phyloP scores from a whole-genome alignment of 2,113 vertebrate genomes.

The Pseudonaja textilis region DNA sequence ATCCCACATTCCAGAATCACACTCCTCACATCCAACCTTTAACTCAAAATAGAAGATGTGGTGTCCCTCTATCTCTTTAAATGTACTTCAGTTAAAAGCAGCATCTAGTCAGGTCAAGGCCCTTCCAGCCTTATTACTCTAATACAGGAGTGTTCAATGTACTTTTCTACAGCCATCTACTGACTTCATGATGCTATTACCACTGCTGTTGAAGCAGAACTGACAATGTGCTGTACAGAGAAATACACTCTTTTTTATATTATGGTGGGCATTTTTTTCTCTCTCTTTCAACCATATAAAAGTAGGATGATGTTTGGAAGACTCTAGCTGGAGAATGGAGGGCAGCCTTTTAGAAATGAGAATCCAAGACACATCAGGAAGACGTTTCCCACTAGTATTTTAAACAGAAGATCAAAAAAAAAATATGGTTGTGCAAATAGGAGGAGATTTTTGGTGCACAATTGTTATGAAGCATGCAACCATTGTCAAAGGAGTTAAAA shows the following conservation, averaged over 20 bases:
- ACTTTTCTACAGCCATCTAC: conserved; percentile 89
- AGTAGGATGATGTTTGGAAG: neutral
- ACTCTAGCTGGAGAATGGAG: neutral
- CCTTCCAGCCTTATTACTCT: conserved; percentile 74
- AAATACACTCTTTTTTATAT: neutral
- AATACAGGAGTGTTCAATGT: conserved; percentile 54
- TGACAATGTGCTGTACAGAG: neutral
- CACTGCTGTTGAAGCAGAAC: conserved; percentile 37
- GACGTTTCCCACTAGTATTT: neutral
- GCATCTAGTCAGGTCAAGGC: conserved; percentile 78
- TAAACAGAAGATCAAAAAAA: neutral
- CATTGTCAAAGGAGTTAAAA: too few species aligned
- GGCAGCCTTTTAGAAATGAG: neutral
- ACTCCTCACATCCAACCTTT: neutral
- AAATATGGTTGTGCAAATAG: neutral
- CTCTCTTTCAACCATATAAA: neutral
- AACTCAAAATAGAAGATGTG: conserved; percentile 59
- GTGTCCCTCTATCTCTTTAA: conserved; percentile 78
- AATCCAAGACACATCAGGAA: neutral
- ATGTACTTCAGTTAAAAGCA: conserved; percentile 83
- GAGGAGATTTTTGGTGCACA: neutral
- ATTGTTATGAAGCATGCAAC: neutral
- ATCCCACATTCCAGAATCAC: conserved; percentile 44
- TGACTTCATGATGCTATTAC: conserved; percentile 75
- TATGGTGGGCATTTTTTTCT: too few species aligned